Evolutionary conservation across 2,797 vertebrate species (phyloP).

Genomic region (Phataginus tetradactyla): DNA sequence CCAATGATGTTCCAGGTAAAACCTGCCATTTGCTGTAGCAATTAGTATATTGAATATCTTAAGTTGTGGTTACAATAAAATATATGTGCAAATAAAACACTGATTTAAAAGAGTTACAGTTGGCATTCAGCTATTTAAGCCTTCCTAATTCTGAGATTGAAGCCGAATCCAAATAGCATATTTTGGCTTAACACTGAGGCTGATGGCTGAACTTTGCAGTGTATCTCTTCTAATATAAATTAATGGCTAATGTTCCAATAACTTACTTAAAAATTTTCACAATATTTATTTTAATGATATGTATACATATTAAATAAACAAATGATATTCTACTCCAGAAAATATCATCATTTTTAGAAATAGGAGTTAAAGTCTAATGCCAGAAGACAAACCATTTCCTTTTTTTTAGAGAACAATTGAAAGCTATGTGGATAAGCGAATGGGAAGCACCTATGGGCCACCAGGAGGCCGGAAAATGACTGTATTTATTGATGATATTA

Average conservation of each 20-base stretch:
- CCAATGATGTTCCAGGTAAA: constrained; percentile 89
- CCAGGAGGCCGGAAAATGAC: constrained; percentile 89
- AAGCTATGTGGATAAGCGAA: constrained; percentile 88
- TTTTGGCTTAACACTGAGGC: background rate
- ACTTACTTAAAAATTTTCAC: background rate
- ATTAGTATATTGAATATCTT: constrained; percentile 15
- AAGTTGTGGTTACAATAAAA: constrained; percentile 5
- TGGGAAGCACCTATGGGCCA: constrained; percentile 88
- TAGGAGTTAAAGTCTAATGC: background rate
- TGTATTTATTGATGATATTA: constrained; percentile 89
- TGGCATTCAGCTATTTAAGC: background rate
- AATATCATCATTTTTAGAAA: background rate
- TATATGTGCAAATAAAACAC: background rate
- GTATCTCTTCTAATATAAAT: background rate
- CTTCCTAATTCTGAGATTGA: background rate
- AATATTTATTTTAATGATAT: background rate
- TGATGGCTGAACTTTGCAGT: background rate
- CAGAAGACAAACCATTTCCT: background rate
- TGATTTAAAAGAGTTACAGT: background rate
- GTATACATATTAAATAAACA: background rate
- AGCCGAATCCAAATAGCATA: background rate
- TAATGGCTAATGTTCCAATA: background rate
- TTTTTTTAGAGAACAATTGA: constrained; percentile 86
- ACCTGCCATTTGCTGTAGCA: background rate
- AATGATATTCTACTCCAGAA: background rate